Evolutionary conservation across 2,113 vertebrate genomes (phyloP).

Genomic region (Myotis lucifugus): DNA sequence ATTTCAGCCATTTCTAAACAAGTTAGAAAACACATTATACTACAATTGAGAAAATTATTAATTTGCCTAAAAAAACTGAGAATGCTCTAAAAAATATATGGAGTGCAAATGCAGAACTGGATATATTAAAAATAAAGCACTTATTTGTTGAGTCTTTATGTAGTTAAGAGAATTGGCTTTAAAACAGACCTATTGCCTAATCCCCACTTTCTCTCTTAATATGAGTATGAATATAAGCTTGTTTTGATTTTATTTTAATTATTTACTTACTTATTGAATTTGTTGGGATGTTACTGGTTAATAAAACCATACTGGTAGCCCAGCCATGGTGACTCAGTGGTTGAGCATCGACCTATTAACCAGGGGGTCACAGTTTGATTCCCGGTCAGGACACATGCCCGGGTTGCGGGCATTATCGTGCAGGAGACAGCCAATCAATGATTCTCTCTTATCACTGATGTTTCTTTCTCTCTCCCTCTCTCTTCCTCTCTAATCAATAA

Average conservation of each 20-base stretch:
- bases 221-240: not conserved
- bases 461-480: too few relatives aligned
- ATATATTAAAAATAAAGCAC: not conserved
- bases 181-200: not conserved
- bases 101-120: not conserved
- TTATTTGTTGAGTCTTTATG: not conserved
- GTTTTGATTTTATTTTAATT: not conserved
- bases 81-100: conserved; percentile 31
- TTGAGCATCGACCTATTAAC: too few relatives aligned
- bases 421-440: too few relatives aligned
- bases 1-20: conserved; percentile 16
- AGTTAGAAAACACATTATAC: not conserved
- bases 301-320: too few relatives aligned
- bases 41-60: not conserved
- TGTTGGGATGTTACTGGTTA: too few relatives aligned
- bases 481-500: too few relatives aligned
- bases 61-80: not conserved
- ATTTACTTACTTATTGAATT: too few relatives aligned
- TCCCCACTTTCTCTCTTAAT: not conserved
- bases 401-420: too few relatives aligned
- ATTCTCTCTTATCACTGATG: too few relatives aligned
- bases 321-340: too few relatives aligned
- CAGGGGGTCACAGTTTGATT: too few relatives aligned
- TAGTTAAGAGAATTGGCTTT: not conserved
- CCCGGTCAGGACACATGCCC: too few relatives aligned